Evolutionary conservation across 2,113 vertebrate species (phyloP).

Genomic region (Cyanoliseus patagonus): DNA sequence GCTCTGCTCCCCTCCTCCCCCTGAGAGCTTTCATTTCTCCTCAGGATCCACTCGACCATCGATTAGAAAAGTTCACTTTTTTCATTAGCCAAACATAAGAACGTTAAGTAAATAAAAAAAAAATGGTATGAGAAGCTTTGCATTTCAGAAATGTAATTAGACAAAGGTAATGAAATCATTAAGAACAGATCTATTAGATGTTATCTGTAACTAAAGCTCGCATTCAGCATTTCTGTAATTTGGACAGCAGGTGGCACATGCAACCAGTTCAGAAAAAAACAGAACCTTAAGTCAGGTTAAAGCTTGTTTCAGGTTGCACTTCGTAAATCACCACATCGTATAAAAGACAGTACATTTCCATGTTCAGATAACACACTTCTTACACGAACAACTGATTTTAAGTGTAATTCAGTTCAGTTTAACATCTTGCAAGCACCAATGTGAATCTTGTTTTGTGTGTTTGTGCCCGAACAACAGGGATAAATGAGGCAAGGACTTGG

Average conservation of each 20-base stretch:
- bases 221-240: slow-evolving; percentile 53
- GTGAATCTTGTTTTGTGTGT: rapidly evolving
- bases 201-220: not conserved
- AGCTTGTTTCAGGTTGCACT: not conserved
- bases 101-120: not conserved
- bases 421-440: not conserved
- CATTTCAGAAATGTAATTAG: slow-evolving; percentile 12
- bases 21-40: not conserved
- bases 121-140: not conserved
- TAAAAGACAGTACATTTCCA: not conserved
- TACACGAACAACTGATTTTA: not conserved
- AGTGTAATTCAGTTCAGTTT: not conserved
- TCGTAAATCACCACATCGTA: not conserved
- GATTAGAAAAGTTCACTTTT: not conserved
- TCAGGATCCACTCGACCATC: not conserved
- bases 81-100: not conserved
- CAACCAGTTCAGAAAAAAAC: slow-evolving; percentile 42
- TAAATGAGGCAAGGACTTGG: not conserved
- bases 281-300: not conserved
- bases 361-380: not conserved
- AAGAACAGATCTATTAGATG: not conserved
- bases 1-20: not conserved
- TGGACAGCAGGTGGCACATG: slow-evolving; percentile 77
- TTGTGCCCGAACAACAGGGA: not conserved
- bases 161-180: not conserved